phyloP scores from a whole-genome alignment of 35 echinoderm and acorn worm genomes.

The Lytechinus pictus region DNA sequence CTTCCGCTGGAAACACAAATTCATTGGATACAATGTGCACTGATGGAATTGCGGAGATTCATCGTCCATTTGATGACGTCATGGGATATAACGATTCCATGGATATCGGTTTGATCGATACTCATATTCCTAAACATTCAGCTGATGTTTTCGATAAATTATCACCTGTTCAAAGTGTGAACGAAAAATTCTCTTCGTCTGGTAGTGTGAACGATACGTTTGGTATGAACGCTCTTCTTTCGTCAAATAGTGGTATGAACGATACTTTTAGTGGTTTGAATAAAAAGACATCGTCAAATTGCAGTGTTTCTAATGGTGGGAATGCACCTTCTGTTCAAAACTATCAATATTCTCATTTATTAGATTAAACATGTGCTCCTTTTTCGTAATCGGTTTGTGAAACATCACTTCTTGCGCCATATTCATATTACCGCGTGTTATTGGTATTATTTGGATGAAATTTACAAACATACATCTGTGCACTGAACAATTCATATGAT shows the following conservation, averaged over 20 bases:
- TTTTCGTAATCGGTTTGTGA: no score
- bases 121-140: background rate
- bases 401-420: no score
- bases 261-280: conserved; percentile 12
- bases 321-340: background rate
- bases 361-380: background rate
- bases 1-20: conserved; percentile 34
- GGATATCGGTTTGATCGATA: conserved; percentile 7
- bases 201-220: background rate
- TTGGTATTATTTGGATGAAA: no score
- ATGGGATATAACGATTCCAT: conserved; percentile 19
- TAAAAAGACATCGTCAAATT: background rate
- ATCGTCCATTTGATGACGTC: conserved; percentile 73
- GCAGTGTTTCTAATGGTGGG: conserved; percentile 33
- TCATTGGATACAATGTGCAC: conserved; percentile 46
- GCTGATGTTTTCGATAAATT: conserved; percentile 11
- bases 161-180: background rate
- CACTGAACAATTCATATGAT: no score
- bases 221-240: background rate
- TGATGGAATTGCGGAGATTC: conserved; percentile 73
- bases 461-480: no score
- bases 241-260: background rate
- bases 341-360: background rate
- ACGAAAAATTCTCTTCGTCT: background rate
- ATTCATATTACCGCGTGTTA: no score